phyloP scores from a whole-genome alignment of 2,113 vertebrate genomes.

The Montifringilla adamsi region DNA sequence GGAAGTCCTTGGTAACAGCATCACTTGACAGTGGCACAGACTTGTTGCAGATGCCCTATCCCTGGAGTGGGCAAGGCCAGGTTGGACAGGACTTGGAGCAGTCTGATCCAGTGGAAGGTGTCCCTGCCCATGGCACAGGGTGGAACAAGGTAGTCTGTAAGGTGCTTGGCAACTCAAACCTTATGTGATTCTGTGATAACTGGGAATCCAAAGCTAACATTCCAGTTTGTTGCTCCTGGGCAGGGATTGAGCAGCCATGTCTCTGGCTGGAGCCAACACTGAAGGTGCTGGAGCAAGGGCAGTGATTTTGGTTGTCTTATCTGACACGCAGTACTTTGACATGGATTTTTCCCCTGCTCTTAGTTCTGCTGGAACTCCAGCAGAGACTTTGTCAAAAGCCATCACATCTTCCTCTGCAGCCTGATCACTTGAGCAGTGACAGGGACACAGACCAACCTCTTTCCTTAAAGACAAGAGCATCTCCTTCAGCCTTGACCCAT shows the following conservation, averaged over 20 bases:
- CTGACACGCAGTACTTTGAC: background rate
- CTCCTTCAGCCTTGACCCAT: fast-evolving
- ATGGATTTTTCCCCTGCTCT: too few species aligned
- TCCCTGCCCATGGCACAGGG: background rate
- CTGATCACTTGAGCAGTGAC: background rate
- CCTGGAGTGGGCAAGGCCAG: background rate
- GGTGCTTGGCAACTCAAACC: background rate
- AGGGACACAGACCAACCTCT: background rate
- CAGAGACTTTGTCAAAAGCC: background rate
- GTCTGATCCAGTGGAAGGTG: background rate
- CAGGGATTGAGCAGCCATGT: background rate
- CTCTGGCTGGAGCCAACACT: background rate
- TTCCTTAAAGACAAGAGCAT: background rate
- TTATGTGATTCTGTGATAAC: background rate
- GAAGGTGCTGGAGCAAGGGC: background rate
- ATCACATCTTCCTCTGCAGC: background rate
- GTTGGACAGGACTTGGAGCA: background rate
- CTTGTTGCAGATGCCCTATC: fast-evolving
- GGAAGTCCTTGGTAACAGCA: background rate
- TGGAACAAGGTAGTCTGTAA: background rate
- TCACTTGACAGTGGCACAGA: background rate
- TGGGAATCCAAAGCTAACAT: background rate
- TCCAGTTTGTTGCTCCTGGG: background rate
- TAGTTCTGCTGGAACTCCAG: background rate
- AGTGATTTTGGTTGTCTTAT: background rate